Conservation (phyloP, 2,113 vertebrate genomes). For the Thalassarche chlororhynchos region DNA sequence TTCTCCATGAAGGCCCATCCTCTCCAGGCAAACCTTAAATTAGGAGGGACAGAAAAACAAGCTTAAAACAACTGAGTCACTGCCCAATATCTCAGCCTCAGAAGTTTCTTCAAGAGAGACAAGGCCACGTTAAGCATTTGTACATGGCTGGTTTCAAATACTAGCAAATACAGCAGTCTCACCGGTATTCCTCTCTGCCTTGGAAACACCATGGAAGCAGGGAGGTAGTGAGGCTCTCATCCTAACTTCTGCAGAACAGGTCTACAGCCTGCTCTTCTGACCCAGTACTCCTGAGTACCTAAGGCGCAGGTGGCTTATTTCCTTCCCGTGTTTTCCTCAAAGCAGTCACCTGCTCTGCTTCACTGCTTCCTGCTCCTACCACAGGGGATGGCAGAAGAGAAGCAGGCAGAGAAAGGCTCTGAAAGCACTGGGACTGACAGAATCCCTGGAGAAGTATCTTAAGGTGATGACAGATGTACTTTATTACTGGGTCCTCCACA, state of each 20-base stretch:
- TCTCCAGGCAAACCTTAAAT: neutral
- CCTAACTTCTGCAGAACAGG: neutral
- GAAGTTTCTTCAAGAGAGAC: neutral
- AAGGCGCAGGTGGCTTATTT: neutral
- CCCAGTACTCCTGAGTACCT: neutral
- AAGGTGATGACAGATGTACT: neutral
- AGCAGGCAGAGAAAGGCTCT: neutral
- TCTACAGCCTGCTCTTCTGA: neutral
- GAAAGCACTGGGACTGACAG: neutral
- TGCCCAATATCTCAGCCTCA: neutral
- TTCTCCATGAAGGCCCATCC: neutral
- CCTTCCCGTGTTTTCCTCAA: neutral
- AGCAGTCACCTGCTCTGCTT: neutral
- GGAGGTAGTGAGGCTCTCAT: neutral
- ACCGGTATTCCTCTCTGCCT: neutral
- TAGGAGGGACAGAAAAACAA: neutral
- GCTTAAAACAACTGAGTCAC: neutral
- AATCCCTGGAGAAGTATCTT: neutral
- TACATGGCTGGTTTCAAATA: neutral
- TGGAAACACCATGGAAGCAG: neutral
- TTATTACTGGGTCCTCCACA: neutral
- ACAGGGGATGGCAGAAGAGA: no score
- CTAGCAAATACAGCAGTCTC: neutral
- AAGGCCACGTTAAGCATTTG: neutral
- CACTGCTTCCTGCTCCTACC: neutral